These are phyloP conservation scores for Harpagoxenus sublaevis DNA, from an alignment of 2,888 invertebrate genomes.

Conservation along the genomic window DNA sequence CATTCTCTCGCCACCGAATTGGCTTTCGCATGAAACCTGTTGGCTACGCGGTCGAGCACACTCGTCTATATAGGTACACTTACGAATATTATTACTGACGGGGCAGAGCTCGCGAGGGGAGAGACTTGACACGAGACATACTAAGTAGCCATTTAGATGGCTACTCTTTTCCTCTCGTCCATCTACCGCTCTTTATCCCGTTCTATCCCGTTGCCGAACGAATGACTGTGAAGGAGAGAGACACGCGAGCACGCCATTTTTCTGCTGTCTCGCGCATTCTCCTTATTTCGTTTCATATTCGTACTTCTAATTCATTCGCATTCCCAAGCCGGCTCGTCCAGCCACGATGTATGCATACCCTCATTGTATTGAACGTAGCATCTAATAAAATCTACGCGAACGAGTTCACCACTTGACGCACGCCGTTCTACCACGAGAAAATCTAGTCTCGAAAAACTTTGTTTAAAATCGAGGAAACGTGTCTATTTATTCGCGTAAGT, in stretches of 20 bases:
- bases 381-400: constrained; percentile 77
- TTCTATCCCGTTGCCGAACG: constrained; percentile 44
- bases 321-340: constrained; percentile 73
- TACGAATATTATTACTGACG: constrained; percentile 74
- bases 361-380: constrained; percentile 69
- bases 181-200: constrained; percentile 51
- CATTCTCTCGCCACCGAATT: constrained; percentile 67
- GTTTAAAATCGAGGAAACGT: not conserved
- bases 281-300: constrained; percentile 60
- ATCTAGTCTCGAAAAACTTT: constrained; percentile 25
- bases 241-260: constrained; percentile 58
- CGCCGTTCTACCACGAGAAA: constrained; percentile 63
- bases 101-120: constrained; percentile 69
- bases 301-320: constrained; percentile 75
- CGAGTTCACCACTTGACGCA: constrained; percentile 74
- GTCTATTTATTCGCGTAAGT: not conserved
- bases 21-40: constrained; percentile 79
- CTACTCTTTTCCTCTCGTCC: constrained; percentile 60
- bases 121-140: constrained; percentile 78
- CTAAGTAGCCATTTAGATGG: constrained; percentile 82
- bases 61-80: constrained; percentile 73
- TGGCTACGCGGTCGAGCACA: constrained; percentile 68
- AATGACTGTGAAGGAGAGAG: constrained; percentile 39
- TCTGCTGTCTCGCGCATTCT: constrained; percentile 40
- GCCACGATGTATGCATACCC: constrained; percentile 59